Base-by-base conservation (phyloP, 2,797 vertebrate genomes). In the Cirrhinus mrigala region DNA sequence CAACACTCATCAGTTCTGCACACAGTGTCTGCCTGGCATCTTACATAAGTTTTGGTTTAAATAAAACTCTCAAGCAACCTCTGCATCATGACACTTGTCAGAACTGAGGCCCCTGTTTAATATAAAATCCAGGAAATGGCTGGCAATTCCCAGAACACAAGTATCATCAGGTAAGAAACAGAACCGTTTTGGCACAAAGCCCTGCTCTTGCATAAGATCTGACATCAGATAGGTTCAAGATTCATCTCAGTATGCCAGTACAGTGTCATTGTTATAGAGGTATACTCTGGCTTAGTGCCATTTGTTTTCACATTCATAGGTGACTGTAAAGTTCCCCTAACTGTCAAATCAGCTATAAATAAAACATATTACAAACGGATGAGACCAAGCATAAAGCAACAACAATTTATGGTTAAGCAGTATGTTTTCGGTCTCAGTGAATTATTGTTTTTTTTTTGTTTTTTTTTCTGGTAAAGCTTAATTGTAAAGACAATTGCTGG, bases 141-240 rank as follows among this genome's bases (percentile, higher is more conserved):
- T 64, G 68, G 15, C 16, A 74, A 22, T 7, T 48, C 69, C 77
- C 37, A 48, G 27, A 85, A 73, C 37, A 54, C 44, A 52, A 71
- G 40, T 40, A 71, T 33, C 46, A 46, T 46, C 40, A 64, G 90
- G 10, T 64, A 46, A 54, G 40, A 18, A 24, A n/a, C 3, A 33
- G 22, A 68, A 6, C 27, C 10, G 10, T 50, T 60, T 50, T 69
- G 66, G 50, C 62, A 15, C 50, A 5, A 14, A 37, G 33, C 64
- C 66, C 64, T 62, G 66, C 18, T 15, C 24, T 79, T 64, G 66
- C 20, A 6, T 8, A 56, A 79, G 68, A 18, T 14, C 27, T 29
- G 40, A 0, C 14, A 54, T 2, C 60, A 27, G 24, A 62, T 27
- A 75, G 50, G 48, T 50, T 75, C n/a, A 74, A 44, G n/a, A 29